phyloP scores from a whole-genome alignment of 1,140 invertebrate species.

The Drosophila littoralis region DNA sequence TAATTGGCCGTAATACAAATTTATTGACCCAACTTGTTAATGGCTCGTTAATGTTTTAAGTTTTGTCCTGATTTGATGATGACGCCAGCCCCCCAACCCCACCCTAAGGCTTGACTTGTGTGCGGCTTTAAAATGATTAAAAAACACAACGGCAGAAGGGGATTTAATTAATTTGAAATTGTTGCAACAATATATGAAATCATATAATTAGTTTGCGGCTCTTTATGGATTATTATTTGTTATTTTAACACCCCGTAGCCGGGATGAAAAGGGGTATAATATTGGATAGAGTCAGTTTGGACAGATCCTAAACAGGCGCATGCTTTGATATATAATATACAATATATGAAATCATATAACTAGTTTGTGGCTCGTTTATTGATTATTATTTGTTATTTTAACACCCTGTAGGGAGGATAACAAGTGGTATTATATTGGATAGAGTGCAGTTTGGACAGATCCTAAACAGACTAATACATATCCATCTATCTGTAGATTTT shows the following conservation, averaged over 20 bases:
- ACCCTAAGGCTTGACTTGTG: neutral
- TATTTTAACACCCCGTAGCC: constrained; percentile 5
- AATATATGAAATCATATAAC: too few relatives aligned
- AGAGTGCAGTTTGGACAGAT: too few relatives aligned
- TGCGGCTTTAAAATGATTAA: constrained; percentile 38
- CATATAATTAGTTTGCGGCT: constrained; percentile 28
- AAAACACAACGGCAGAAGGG: constrained; percentile 27
- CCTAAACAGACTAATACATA: too few relatives aligned
- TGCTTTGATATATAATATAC: too few relatives aligned
- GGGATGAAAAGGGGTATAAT: neutral
- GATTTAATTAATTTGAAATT: constrained; percentile 59
- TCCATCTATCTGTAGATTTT: too few relatives aligned
- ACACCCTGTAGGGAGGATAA: neutral
- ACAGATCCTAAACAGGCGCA: too few relatives aligned
- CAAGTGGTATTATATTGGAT: neutral
- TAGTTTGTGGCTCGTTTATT: constrained; percentile 9
- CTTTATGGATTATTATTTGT: constrained; percentile 33
- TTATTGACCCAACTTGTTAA: constrained; percentile 77
- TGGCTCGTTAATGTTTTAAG: constrained; percentile 76
- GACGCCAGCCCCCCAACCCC: neutral
- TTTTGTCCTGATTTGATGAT: constrained; percentile 46
- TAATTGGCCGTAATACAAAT: constrained; percentile 82
- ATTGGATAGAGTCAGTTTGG: neutral
- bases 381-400: constrained; percentile 33
- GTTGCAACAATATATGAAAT: constrained; percentile 24